phyloP scores from a whole-genome alignment of 1,140 invertebrate genomes.

The Drosophila sproati region DNA sequence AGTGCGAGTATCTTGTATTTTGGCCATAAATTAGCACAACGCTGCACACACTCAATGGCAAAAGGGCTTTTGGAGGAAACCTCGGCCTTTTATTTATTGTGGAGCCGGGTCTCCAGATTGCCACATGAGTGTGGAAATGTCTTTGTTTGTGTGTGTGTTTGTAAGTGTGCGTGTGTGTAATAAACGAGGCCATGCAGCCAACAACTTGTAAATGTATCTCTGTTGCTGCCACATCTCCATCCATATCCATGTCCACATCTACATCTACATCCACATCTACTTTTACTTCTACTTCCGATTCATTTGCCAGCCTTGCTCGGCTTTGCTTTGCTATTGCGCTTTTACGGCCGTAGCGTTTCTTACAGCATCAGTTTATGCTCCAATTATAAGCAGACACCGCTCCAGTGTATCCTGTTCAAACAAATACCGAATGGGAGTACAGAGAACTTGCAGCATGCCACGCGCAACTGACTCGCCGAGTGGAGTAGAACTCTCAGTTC shows the following conservation, averaged over 20 bases:
- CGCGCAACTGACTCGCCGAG: conserved; percentile 25
- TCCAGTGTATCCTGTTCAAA: conserved; percentile 75
- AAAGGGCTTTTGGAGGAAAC: conserved; percentile 32
- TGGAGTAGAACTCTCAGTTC: conserved; percentile 18
- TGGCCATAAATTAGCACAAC: conserved; percentile 73
- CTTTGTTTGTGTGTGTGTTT: conserved; percentile 27
- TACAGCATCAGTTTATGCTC: conserved; percentile 77
- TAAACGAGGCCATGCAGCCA: conserved; percentile 47
- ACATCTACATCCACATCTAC: conserved; percentile 18
- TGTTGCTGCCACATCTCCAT: conserved; percentile 32
- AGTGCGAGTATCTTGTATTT: conserved; percentile 39
- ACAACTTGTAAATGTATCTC: conserved; percentile 67
- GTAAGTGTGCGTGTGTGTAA: conserved; percentile 19
- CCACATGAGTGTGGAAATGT: conserved; percentile 43
- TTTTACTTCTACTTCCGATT: conserved; percentile 49
- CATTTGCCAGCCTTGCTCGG: conserved; percentile 32
- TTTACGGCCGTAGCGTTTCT: conserved; percentile 72
- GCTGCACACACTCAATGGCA: conserved; percentile 35
- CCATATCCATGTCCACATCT: conserved; percentile 16
- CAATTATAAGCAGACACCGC: conserved; percentile 74
- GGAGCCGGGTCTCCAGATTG: conserved; percentile 28
- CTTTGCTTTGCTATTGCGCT: conserved; percentile 37
- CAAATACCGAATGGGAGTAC: conserved; percentile 51
- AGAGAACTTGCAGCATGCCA: conserved; percentile 39
- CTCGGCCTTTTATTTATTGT: conserved; percentile 73